Base-by-base conservation (phyloP, 2,113 vertebrate genomes). In the Brachypodius melanocephalos region DNA sequence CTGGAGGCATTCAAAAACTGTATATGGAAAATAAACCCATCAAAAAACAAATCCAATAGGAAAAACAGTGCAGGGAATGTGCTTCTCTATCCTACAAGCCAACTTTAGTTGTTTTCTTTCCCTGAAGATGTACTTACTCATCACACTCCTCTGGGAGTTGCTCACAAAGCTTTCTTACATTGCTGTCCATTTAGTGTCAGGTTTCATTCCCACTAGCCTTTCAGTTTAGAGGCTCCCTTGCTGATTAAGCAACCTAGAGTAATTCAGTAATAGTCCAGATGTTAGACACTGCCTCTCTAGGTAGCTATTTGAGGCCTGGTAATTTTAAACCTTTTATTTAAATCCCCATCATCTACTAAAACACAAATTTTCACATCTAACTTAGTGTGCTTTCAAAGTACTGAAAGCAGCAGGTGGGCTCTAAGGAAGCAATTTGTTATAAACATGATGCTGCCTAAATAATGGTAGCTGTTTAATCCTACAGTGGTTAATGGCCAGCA, bases 271-370 rank as follows among this genome's bases (percentile, higher is more conserved):
- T 29, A 86, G 63, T 51, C 71, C 90, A 95, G 77, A 85, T 93
- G 85, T 78, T 68, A 79, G 49, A 90, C 54, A 58, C 78, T 93
- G 74, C 71, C 93, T 91, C 95, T 95, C 88, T 77, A 93, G 81
- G 68, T 67, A 96, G 59, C 72, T 90, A 82, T 94, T 94, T 95
- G 89, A 94, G 82, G 61, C 66, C 77, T 85, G 42, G 88, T 80
- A 94, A 96, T 89, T 85, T 77, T 67, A 96, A 97, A 86, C 48
- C 83, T 96, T 96, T 90, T 82, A 88, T 95, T 97, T 96, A 94
- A 96, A 87, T 63, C 38, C 54, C 73, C 69, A 19, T 87, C 88
- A 94, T 95, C 85, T 79, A 96, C 73, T 82, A 90, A 95, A 96
- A 90, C 40, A 90, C 59, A 87, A 66, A 66, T 78, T 89, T 93